Evolutionary conservation across 2,113 vertebrate genomes (phyloP).

Genomic region (Thinocorus orbignyianus): DNA sequence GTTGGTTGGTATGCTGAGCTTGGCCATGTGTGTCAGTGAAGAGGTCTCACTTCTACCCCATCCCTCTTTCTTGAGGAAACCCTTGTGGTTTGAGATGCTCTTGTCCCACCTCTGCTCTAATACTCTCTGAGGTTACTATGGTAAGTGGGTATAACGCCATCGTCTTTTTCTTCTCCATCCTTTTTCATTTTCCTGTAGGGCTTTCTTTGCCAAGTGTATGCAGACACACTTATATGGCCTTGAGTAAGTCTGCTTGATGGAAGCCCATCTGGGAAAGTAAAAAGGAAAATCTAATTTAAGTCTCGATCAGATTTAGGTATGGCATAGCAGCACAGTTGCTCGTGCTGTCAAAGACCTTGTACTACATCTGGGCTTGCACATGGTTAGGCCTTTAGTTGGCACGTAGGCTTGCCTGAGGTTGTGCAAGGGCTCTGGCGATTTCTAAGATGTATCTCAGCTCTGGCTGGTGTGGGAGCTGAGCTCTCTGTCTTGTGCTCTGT

Average conservation of each 20-base stretch:
- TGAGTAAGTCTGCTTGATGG: neutral
- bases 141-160: neutral
- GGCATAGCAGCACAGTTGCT: neutral
- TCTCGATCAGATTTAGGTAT: neutral
- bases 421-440: accelerated
- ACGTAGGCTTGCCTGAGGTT: neutral
- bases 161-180: neutral
- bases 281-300: neutral
- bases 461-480: neutral
- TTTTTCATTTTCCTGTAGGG: neutral
- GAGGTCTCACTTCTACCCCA: accelerated
- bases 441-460: neutral
- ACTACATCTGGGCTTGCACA: neutral
- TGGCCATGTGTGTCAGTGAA: neutral
- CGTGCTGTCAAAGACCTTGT: neutral
- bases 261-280: neutral
- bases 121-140: neutral
- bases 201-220: neutral
- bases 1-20: neutral
- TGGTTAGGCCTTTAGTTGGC: neutral
- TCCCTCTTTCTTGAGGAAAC: neutral
- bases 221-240: neutral
- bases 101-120: neutral
- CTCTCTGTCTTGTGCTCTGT: neutral
- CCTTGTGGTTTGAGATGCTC: neutral